phyloP scores from a whole-genome alignment of 2,797 vertebrate species.

The Hoplostethus mediterraneus region DNA sequence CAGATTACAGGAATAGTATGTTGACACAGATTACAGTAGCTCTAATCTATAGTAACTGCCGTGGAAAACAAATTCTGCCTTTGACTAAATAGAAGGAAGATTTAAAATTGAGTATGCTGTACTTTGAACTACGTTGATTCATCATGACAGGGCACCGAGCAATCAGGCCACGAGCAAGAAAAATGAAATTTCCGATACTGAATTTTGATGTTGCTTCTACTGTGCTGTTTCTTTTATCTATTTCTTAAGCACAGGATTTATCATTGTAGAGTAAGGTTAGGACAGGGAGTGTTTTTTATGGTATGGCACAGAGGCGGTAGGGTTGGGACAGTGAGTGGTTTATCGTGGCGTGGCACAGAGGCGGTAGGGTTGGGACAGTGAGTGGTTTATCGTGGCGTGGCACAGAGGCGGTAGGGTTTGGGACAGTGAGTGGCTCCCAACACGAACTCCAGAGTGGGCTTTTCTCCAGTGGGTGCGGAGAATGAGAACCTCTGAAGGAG shows the following conservation, averaged over 20 bases:
- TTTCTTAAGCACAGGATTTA: neutral
- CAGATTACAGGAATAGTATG: no score
- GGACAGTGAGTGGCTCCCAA: conserved; percentile 75
- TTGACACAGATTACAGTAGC: no score
- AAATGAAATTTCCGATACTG: no score
- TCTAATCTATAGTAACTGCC: no score
- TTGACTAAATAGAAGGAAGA: no score
- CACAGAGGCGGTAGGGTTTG: conserved; percentile 79
- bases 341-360: conserved; percentile 62
- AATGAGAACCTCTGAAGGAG: conserved; percentile 88
- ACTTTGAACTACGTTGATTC: no score
- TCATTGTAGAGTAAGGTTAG: neutral
- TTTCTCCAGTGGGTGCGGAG: conserved; percentile 62
- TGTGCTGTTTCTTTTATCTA: conserved; percentile 10
- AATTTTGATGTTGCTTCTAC: neutral
- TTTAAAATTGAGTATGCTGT: no score
- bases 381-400: conserved; percentile 45
- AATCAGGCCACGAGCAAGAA: no score
- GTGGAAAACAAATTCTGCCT: no score
- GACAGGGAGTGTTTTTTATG: no score
- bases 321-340: neutral
- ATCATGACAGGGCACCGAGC: no score
- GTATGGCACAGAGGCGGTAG: no score
- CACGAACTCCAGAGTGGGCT: conserved; percentile 62
- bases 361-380: conserved; percentile 31